phyloP scores from a whole-genome alignment of 2,888 invertebrate species.

The Neoitamus cyanurus region DNA sequence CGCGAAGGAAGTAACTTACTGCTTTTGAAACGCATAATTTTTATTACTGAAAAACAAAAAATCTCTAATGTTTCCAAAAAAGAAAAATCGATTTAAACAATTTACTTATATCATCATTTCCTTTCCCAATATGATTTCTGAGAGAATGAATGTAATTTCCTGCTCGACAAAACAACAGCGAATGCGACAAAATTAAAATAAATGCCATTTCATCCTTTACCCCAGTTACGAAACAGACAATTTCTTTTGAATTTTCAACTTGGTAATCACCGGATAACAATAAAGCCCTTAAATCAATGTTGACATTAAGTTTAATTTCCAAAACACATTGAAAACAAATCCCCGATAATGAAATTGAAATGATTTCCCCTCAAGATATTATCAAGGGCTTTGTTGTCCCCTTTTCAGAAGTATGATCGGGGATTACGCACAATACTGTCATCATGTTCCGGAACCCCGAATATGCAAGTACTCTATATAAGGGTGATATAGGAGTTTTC shows the following conservation, averaged over 20 bases:
- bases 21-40: no score
- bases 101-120: no score
- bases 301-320: not conserved
- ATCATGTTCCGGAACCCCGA: not conserved
- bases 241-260: not conserved
- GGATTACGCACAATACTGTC: not conserved
- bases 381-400: not conserved
- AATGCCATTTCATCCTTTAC: not conserved
- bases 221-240: not conserved
- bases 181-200: not conserved
- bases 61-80: no score
- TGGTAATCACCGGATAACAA: not conserved
- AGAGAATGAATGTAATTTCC: not conserved
- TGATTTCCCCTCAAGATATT: not conserved
- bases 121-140: no score
- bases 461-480: not conserved
- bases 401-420: not conserved
- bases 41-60: no score
- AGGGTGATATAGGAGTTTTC: not conserved
- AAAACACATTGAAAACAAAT: conserved; percentile 4
- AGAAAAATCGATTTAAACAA: no score
- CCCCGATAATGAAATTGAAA: conserved; percentile 1
- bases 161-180: not conserved
- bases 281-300: conserved; percentile 14
- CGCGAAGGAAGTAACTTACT: no score